Percentiles rank a stretch among this genome's conserved stretches.
Evolutionary conservation across 1,140 invertebrate species (phyloP).

Genomic region (Physella acuta): DNA sequence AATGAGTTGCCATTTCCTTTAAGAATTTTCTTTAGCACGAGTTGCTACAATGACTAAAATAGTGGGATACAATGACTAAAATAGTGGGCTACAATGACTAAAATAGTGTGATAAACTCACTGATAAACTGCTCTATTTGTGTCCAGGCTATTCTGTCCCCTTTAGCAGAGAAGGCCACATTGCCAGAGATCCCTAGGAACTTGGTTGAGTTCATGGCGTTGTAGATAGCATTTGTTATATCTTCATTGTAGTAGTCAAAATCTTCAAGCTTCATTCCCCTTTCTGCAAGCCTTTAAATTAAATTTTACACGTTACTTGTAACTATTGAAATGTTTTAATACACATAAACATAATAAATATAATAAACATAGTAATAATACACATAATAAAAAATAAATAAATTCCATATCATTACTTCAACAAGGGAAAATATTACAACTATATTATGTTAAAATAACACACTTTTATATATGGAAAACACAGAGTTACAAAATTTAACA

Average conservation of each 20-base stretch:
- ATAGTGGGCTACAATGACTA: background rate
- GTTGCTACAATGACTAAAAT: too few relatives aligned
- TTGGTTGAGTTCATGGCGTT: constrained; percentile 95
- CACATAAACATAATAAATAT: background rate
- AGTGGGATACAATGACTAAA: background rate
- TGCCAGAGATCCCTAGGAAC: constrained; percentile 94
- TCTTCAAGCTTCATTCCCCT: constrained; percentile 84
- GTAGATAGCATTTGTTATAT: constrained; percentile 93
- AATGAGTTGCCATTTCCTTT: too few relatives aligned
- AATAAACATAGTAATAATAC: too few relatives aligned
- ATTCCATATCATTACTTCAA: too few relatives aligned
- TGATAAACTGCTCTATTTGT: constrained; percentile 92
- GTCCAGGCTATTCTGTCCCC: constrained; percentile 98
- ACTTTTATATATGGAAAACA: too few relatives aligned
- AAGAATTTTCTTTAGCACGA: too few relatives aligned
- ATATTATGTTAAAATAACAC: too few relatives aligned
- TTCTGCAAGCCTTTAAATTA: constrained; percentile 60
- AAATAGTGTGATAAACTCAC: constrained; percentile 44
- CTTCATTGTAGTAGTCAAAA: constrained; percentile 95
- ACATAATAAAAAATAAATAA: too few relatives aligned
- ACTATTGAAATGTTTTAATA: background rate
- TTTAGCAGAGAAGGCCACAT: constrained; percentile 90
- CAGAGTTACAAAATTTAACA: too few relatives aligned
- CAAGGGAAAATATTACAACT: too few relatives aligned
- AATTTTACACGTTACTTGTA: too few relatives aligned